Evolutionary conservation across 2,888 invertebrate genomes (phyloP).

Genomic region (Phorcus lineatus): DNA sequence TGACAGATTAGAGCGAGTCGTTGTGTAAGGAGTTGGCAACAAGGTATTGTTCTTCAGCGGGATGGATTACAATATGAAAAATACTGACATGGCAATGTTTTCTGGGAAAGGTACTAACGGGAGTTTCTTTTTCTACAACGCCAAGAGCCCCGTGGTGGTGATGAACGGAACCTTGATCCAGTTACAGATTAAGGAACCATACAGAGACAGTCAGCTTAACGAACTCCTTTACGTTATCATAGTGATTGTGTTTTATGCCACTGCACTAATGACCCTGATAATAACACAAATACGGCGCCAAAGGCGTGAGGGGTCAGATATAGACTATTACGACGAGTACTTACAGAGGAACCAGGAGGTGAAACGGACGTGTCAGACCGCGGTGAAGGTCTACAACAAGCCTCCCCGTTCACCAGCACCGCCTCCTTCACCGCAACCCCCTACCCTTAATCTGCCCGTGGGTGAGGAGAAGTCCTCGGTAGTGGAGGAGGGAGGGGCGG

Average conservation of each 20-base stretch:
- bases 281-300: constrained; percentile 66
- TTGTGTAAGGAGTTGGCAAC: too few species aligned
- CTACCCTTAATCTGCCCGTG: not conserved
- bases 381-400: constrained; percentile 37
- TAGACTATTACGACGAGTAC: constrained; percentile 71
- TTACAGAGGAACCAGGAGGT: constrained; percentile 62
- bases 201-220: constrained; percentile 65
- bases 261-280: constrained; percentile 67
- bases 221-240: constrained; percentile 70
- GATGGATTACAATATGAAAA: too few species aligned
- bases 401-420: not conserved
- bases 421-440: not conserved
- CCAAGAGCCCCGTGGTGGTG: constrained; percentile 32
- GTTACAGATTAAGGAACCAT: constrained; percentile 43
- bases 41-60: too few species aligned
- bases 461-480: not conserved
- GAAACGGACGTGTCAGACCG: constrained; percentile 55
- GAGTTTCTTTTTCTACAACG: constrained; percentile 19
- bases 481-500: constrained; percentile 16
- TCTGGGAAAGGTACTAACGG: not conserved
- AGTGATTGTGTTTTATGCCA: constrained; percentile 70
- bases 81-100: not conserved
- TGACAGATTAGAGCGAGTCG: too few species aligned
- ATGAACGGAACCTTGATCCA: constrained; percentile 44
- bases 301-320: constrained; percentile 59